These are phyloP conservation scores for Bombus huntii DNA, from an alignment of 1,140 invertebrate species.

Conservation along the genomic window DNA sequence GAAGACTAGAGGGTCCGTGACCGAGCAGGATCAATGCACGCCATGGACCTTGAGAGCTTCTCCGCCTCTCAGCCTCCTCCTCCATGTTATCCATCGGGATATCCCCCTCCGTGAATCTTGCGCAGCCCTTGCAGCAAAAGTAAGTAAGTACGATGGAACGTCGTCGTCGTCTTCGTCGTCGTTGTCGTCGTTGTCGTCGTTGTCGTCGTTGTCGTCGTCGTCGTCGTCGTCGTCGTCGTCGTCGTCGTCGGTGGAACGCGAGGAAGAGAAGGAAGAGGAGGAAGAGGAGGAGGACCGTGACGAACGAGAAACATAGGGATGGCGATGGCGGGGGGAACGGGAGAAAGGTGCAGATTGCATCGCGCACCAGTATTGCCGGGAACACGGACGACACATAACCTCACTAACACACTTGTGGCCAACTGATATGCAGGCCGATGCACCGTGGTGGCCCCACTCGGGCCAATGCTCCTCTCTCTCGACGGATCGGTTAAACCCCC, in stretches of 20 bases:
- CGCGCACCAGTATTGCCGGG: constrained; percentile 56
- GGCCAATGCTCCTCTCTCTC: constrained; percentile 64
- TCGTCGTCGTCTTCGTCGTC: background rate
- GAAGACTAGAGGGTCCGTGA: constrained; percentile 77
- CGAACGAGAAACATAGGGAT: constrained; percentile 7
- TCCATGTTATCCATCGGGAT: constrained; percentile 49
- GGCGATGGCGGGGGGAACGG: constrained; percentile 12
- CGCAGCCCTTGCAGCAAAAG: constrained; percentile 56
- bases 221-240: background rate
- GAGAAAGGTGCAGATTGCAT: constrained; percentile 64
- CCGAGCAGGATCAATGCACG: constrained; percentile 81
- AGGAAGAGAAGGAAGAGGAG: background rate
- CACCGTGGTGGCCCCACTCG: constrained; percentile 58
- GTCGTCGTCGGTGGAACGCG: constrained; percentile 15
- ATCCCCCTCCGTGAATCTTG: constrained; percentile 18
- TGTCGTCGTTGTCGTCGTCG: accelerated
- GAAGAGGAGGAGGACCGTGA: constrained; percentile 35
- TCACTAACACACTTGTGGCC: constrained; percentile 53
- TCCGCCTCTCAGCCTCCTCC: constrained; percentile 45
- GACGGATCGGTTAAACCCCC: constrained; percentile 16
- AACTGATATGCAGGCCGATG: constrained; percentile 70
- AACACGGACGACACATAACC: constrained; percentile 59
- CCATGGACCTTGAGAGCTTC: constrained; percentile 79
- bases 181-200: background rate
- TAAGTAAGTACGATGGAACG: constrained; percentile 29